Percentiles rank a stretch among this genome's conserved stretches.
These are phyloP conservation scores for Cryptocephalus primarius DNA, from an alignment of 2,888 invertebrate species.

Conservation along the genomic window DNA sequence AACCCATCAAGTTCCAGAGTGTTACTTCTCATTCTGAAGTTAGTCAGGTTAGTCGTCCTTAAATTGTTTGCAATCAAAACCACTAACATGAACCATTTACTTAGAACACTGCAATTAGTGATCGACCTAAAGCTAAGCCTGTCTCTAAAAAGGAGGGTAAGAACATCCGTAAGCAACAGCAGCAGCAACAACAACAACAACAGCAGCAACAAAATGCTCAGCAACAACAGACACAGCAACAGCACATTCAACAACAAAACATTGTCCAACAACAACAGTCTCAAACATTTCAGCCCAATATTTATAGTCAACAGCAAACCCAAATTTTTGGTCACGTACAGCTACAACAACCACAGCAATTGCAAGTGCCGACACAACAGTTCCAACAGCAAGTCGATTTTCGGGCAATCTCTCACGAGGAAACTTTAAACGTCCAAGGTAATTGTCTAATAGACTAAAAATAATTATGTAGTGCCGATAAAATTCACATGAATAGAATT, in stretches of 20 bases:
- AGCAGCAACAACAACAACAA: slow-evolving; percentile 29
- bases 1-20: slow-evolving; percentile 33
- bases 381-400: slow-evolving; percentile 13
- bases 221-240: slow-evolving; percentile 15
- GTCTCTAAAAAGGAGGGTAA: slow-evolving; percentile 72
- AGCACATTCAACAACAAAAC: not conserved
- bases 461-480: too few species aligned
- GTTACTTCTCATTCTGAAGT: slow-evolving; percentile 45
- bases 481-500: not conserved
- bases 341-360: slow-evolving; percentile 37
- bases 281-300: slow-evolving; percentile 26
- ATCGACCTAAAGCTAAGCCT: slow-evolving; percentile 74
- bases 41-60: slow-evolving; percentile 35
- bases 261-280: slow-evolving; percentile 20
- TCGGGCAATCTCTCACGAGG: slow-evolving; percentile 21
- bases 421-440: slow-evolving; percentile 28
- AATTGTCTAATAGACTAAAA: not conserved
- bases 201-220: slow-evolving; percentile 35
- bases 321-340: slow-evolving; percentile 37
- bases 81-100: not conserved
- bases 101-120: slow-evolving; percentile 67
- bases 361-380: slow-evolving; percentile 33
- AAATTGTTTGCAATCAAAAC: not conserved
- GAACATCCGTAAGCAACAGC: slow-evolving; percentile 51
- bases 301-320: slow-evolving; percentile 25